Evolutionary conservation across 2,888 invertebrate genomes (phyloP).

Genomic region (Diloba caeruleocephala): DNA sequence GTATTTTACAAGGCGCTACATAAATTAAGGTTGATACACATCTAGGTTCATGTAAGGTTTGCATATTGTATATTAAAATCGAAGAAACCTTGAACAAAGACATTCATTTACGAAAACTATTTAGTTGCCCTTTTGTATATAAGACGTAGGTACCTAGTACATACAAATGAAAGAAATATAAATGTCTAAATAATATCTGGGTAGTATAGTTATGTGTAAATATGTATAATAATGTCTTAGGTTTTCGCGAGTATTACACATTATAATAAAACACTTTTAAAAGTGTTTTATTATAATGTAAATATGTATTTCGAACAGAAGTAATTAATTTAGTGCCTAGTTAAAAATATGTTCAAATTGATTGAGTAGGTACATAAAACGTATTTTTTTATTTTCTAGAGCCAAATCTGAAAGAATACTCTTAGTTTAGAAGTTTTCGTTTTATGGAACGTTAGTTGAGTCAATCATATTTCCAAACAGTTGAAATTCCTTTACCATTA

Average conservation of each 20-base stretch:
- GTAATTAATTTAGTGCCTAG: constrained; percentile 50
- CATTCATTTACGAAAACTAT: constrained; percentile 4
- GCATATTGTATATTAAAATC: constrained; percentile 12
- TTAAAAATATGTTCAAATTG: constrained; percentile 48
- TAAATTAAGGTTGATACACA: neutral
- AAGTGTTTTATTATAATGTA: constrained; percentile 19
- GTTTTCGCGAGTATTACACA: too few species aligned
- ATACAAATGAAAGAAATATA: too few species aligned
- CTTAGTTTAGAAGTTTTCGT: constrained; percentile 41
- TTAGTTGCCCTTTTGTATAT: too few species aligned
- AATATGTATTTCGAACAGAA: constrained; percentile 15
- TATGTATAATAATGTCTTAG: too few species aligned
- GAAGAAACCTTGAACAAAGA: constrained; percentile 5
- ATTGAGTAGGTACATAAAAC: constrained; percentile 19
- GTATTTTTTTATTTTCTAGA: constrained; percentile 21
- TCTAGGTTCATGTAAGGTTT: neutral
- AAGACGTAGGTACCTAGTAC: too few species aligned
- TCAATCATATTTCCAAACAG: neutral
- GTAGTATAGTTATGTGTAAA: too few species aligned
- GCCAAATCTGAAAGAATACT: constrained; percentile 55
- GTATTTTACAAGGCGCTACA: neutral
- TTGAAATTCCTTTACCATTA: neutral
- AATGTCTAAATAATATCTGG: too few species aligned
- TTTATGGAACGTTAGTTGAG: constrained; percentile 2
- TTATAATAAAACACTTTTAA: too few species aligned